A percentile compares a stretch with the other conserved stretches of the same genome.
Conservation (phyloP, 2,888 invertebrate genomes). For the Leptinotarsa rubiginosa region DNA sequence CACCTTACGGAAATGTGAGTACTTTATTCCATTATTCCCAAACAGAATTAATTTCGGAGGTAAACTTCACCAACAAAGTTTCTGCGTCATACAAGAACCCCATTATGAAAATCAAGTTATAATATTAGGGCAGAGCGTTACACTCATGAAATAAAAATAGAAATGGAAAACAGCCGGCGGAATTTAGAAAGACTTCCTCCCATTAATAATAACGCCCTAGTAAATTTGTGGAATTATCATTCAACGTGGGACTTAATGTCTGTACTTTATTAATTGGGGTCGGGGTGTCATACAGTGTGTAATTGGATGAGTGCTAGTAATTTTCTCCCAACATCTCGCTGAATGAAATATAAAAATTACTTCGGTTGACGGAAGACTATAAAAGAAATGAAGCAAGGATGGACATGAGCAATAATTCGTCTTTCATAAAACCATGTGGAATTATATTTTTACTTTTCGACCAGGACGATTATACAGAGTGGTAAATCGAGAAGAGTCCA, state of each 20-base stretch:
- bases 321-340: background rate
- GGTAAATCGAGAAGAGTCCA: too few relatives aligned
- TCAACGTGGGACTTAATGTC: slow-evolving; percentile 24
- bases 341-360: background rate
- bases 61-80: slow-evolving; percentile 25
- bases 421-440: background rate
- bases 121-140: slow-evolving; percentile 1
- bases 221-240: slow-evolving; percentile 26
- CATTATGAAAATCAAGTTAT: slow-evolving; percentile 25
- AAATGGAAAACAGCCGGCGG: slow-evolving; percentile 13
- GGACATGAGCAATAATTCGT: background rate
- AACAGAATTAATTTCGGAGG: slow-evolving; percentile 26
- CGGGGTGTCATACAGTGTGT: slow-evolving; percentile 16
- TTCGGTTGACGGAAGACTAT: background rate
- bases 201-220: slow-evolving; percentile 21
- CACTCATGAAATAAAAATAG: slow-evolving; percentile 14
- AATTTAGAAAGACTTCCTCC: slow-evolving; percentile 8
- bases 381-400: background rate
- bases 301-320: slow-evolving; percentile 12
- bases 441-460: too few relatives aligned
- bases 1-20: slow-evolving; percentile 7
- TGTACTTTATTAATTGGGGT: slow-evolving; percentile 18
- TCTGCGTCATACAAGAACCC: background rate
- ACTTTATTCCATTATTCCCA: slow-evolving; percentile 17
- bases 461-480: too few relatives aligned